phyloP scores from a whole-genome alignment of 2,888 invertebrate species.

The Eumerus sabulonum region DNA sequence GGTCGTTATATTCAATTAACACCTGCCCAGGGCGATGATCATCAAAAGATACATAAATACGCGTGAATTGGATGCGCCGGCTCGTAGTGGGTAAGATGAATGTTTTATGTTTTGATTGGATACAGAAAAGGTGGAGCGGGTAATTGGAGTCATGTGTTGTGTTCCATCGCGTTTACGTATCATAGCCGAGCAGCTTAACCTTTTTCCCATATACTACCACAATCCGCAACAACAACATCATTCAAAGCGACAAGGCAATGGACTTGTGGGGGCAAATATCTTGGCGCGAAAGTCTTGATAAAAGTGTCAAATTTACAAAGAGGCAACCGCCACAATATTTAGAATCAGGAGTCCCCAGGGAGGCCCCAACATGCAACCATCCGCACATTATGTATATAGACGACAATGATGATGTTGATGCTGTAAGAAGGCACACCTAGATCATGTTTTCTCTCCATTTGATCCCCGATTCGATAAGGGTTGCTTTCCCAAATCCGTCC shows the following conservation, averaged over 20 bases:
- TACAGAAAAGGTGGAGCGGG: conserved; percentile 12
- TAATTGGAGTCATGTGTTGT: too few relatives aligned
- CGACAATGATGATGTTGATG: conserved; percentile 55
- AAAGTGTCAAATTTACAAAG: conserved; percentile 69
- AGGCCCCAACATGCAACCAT: conserved; percentile 56
- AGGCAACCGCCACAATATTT: conserved; percentile 63
- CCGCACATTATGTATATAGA: conserved; percentile 37
- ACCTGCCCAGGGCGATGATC: conserved; percentile 59
- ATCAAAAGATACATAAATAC: conserved; percentile 54
- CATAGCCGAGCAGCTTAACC: too few relatives aligned
- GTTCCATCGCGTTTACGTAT: too few relatives aligned
- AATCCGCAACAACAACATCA: conserved; percentile 18
- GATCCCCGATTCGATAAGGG: conserved; percentile 66
- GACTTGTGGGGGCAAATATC: conserved; percentile 34
- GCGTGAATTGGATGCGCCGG: conserved; percentile 26
- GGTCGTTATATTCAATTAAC: conserved; percentile 65
- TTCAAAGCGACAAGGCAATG: conserved; percentile 38
- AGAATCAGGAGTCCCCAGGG: conserved; percentile 61
- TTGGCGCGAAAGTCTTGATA: conserved; percentile 46
- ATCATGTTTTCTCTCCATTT: conserved; percentile 68
- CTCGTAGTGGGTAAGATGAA: conserved; percentile 20
- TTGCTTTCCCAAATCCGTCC: conserved; percentile 40
- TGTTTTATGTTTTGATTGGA: conserved; percentile 66
- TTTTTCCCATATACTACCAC: conserved; percentile 6
- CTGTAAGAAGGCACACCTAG: conserved; percentile 69